Evolutionary conservation across 2,888 invertebrate genomes (phyloP), one percentile per base, ranked within the genome.

Genomic region (Acrobasis consociella): DNA sequence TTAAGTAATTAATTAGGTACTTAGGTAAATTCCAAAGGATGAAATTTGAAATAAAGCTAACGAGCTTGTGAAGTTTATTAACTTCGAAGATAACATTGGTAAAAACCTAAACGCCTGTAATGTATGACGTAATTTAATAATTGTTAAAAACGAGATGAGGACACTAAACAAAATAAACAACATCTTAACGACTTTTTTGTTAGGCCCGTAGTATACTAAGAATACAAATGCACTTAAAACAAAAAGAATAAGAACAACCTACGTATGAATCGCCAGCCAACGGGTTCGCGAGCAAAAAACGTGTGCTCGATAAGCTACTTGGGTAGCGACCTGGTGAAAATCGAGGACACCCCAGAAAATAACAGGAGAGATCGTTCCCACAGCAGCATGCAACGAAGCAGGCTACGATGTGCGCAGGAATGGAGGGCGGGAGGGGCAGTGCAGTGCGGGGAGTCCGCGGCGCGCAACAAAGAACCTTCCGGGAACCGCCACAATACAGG

Each of bases 401-500:
- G 65, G 67, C 64, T 64, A 62, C 62, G 68, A 64, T 65, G 68
- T 64, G 63, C 51, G 56, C 52, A 46, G 50, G 60, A 16, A 31
- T 22, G 61, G 74, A 71, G 73, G 74, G 86, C 89, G 86, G 74
- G 67, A 75, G 73, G 69, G 73, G 76, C 74, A 77, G 76, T 70
- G 72, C 74, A 65, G 71, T 64, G 73, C 67, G 70, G 73, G 73
- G 78, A 74, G 75, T 76, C 76, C 73, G 77, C 89, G 90, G 90
- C 83, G 77, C 72, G 80, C 78, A 86, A 91, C 90, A 91, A 91
- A 92, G 89, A 81, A 82, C 88, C 87, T 91, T 92, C 91, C 90
- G 81, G 90, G 91, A 91, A 91, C 83, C 80, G 86, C 77, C 87
- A 91, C 89, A 91, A 92, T 92, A 91, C 91, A 86, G 91, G 91